A percentile compares a stretch with the other conserved stretches of the same genome.
phyloP scores from a whole-genome alignment of 2,888 invertebrate species.

The Chydorus sphaericus region DNA sequence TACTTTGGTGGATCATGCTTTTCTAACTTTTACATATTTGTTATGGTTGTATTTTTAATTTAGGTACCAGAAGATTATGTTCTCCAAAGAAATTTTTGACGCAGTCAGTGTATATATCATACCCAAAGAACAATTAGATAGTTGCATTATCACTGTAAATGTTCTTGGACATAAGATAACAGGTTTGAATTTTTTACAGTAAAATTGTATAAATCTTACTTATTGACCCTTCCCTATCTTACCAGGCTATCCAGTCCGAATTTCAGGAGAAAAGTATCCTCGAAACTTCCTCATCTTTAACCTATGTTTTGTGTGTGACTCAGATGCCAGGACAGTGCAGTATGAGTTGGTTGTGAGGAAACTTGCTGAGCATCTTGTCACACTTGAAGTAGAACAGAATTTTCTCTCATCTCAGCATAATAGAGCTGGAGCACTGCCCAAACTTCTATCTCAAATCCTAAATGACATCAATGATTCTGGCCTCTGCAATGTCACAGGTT shows the following conservation, averaged over 20 bases:
- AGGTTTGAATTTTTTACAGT: too few relatives aligned
- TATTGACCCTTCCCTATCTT: too few relatives aligned
- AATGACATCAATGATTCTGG: constrained; percentile 66
- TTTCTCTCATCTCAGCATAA: constrained; percentile 59
- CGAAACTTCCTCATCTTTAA: constrained; percentile 93
- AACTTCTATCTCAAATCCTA: constrained; percentile 60
- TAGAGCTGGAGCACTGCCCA: constrained; percentile 53
- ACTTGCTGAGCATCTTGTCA: constrained; percentile 75
- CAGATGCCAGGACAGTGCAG: constrained; percentile 73
- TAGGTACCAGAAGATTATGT: constrained; percentile 76
- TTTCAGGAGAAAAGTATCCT: constrained; percentile 73
- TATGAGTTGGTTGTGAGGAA: constrained; percentile 91
- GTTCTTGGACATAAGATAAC: constrained; percentile 71
- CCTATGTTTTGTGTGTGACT: constrained; percentile 83
- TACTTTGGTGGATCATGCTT: too few relatives aligned
- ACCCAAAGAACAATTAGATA: constrained; percentile 79
- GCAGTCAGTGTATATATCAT: constrained; percentile 87
- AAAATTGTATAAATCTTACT: too few relatives aligned
- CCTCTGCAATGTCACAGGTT: constrained; percentile 53
- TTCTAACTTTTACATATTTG: background rate
- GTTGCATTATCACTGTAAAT: constrained; percentile 79
- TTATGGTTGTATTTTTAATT: constrained; percentile 16
- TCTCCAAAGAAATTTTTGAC: constrained; percentile 84
- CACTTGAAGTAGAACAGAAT: constrained; percentile 69
- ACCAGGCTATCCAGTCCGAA: constrained; percentile 57